Conservation (phyloP, 2,797 vertebrate genomes). For the Limnodromus scolopaceus region DNA sequence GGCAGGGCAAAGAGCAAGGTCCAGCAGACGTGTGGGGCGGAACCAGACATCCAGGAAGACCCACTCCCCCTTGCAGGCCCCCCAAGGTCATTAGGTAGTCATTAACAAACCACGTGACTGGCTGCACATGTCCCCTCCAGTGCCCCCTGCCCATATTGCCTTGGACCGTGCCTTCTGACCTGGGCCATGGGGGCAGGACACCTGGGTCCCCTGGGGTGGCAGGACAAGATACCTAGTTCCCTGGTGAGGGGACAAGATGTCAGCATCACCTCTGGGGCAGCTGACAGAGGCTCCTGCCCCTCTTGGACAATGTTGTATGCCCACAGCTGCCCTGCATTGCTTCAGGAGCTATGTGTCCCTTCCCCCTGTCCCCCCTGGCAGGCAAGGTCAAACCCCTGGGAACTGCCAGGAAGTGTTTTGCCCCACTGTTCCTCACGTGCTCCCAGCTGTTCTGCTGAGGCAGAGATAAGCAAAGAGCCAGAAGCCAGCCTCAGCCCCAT, state of each 20-base stretch:
- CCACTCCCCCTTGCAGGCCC: rapidly evolving
- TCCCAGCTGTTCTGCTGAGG: neutral
- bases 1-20: constrained; percentile 44
- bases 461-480: neutral
- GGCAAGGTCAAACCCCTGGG: neutral
- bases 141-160: neutral
- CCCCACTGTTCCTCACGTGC: rapidly evolving
- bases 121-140: rapidly evolving
- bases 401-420: neutral
- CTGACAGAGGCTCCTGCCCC: neutral
- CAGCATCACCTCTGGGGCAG: neutral
- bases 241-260: neutral
- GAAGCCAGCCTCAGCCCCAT: neutral
- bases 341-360: neutral
- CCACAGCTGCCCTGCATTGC: neutral
- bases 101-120: neutral
- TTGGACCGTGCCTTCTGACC: neutral
- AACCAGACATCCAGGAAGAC: neutral
- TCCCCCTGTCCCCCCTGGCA: neutral
- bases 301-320: neutral
- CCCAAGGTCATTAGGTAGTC: constrained; percentile 50
- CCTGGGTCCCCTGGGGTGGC: neutral
- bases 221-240: neutral
- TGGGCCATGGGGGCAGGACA: neutral
- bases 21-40: neutral